A percentile compares a stretch with the other conserved stretches of the same genome.
Evolutionary conservation across 1,140 invertebrate species (phyloP).

Genomic region (Melanaphis sacchari): DNA sequence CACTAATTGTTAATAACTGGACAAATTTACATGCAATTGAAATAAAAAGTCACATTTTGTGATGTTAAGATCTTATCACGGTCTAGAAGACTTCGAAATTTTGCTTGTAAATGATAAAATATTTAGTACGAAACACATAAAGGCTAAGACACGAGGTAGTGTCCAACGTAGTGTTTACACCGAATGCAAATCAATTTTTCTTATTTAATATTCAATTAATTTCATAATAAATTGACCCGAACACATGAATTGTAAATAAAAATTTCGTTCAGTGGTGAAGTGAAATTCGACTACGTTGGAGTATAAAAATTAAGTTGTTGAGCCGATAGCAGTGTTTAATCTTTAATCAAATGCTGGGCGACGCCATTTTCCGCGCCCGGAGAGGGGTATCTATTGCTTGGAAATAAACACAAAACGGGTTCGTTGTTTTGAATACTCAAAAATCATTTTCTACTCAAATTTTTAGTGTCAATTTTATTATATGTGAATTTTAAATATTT

Average conservation of each 20-base stretch:
- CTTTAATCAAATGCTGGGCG: constrained; percentile 44
- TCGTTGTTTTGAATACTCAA: constrained; percentile 46
- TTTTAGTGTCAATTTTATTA: neutral
- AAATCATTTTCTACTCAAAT: neutral
- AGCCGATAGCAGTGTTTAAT: constrained; percentile 17
- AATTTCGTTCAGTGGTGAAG: neutral
- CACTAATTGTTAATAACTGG: constrained; percentile 12
- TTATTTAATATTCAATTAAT: neutral
- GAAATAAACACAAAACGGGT: constrained; percentile 52
- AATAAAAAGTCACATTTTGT: constrained; percentile 10
- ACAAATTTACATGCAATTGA: neutral
- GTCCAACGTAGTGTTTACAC: neutral
- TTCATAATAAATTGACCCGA: neutral
- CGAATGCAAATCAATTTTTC: neutral
- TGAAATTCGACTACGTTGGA: neutral
- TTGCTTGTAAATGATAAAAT: constrained; percentile 14
- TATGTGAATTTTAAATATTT: neutral
- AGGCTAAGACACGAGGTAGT: constrained; percentile 52
- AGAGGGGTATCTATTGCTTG: constrained; percentile 48
- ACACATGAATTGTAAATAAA: neutral
- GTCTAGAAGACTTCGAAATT: neutral
- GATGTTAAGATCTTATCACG: constrained; percentile 24
- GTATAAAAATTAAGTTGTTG: neutral
- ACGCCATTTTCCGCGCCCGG: constrained; percentile 53
- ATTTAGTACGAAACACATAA: constrained; percentile 5